Evolutionary conservation across 1,140 invertebrate genomes (phyloP).

Genomic region (Ditylenchus dipsaci): DNA sequence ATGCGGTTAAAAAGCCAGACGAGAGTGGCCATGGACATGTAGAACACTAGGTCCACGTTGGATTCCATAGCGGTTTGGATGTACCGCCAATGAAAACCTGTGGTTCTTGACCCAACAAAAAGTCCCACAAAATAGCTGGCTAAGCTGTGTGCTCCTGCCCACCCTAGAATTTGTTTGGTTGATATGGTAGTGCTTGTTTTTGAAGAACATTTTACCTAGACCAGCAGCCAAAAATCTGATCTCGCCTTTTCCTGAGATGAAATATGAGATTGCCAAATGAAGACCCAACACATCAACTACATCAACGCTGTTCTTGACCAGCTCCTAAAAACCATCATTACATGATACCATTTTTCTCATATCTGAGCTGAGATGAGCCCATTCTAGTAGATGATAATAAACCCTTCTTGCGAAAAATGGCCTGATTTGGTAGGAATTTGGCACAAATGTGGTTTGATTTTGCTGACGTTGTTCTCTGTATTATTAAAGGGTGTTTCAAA

Average conservation of each 20-base stretch:
- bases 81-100: conserved; percentile 28
- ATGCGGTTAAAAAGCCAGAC: conserved; percentile 34
- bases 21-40: conserved; percentile 27
- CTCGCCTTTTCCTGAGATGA: conserved; percentile 24
- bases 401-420: no score
- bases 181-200: no score
- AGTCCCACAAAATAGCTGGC: conserved; percentile 25
- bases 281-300: conserved; percentile 28
- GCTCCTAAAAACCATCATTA: conserved; percentile 25
- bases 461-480: no score
- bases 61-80: conserved; percentile 31
- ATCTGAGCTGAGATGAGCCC: no score
- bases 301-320: conserved; percentile 30
- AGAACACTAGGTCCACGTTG: conserved; percentile 28
- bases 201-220: no score
- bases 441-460: no score
- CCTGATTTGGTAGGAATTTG: no score
- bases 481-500: no score
- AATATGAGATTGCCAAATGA: conserved; percentile 29
- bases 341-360: no score
- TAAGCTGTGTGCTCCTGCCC: conserved; percentile 21
- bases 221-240: conserved; percentile 24
- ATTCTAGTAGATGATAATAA: no score
- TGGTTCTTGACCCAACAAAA: conserved; percentile 20
- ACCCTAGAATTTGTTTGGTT: no score